Conservation (phyloP, 2,888 invertebrate species). For the Diarsia brunnea region DNA sequence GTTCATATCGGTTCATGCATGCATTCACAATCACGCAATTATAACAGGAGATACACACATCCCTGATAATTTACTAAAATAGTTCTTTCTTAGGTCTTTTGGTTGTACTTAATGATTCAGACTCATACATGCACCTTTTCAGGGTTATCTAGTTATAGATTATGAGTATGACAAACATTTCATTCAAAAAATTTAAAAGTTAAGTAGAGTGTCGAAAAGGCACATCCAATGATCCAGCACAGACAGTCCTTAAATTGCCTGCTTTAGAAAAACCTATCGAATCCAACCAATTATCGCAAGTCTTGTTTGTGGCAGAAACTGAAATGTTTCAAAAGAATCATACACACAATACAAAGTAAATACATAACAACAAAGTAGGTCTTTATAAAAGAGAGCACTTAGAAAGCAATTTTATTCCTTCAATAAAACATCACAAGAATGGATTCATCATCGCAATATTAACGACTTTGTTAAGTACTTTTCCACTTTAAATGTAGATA, state of each 20-base stretch:
- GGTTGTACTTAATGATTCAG: neutral
- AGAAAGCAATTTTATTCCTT: constrained; percentile 17
- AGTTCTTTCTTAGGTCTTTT: neutral
- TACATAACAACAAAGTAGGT: constrained; percentile 3
- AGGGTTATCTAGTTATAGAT: neutral
- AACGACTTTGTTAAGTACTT: constrained; percentile 36
- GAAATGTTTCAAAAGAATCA: constrained; percentile 1
- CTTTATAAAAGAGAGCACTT: neutral
- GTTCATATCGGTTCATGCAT: too few species aligned
- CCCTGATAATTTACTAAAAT: neutral
- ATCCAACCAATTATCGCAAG: neutral
- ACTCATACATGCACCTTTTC: neutral
- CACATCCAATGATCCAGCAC: neutral
- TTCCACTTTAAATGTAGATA: constrained; percentile 41
- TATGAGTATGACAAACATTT: neutral
- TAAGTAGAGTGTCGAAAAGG: neutral
- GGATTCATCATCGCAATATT: constrained; percentile 21
- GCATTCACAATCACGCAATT: neutral
- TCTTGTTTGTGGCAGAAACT: neutral
- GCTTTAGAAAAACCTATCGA: constrained; percentile 5
- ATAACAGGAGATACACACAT: neutral
- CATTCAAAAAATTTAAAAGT: neutral
- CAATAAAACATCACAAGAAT: constrained; percentile 25
- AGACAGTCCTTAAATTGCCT: neutral
- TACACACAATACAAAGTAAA: constrained; percentile 3